These are phyloP conservation scores for Drosophila meridiana DNA, from an alignment of 2,888 invertebrate genomes.

Conservation along the genomic window DNA sequence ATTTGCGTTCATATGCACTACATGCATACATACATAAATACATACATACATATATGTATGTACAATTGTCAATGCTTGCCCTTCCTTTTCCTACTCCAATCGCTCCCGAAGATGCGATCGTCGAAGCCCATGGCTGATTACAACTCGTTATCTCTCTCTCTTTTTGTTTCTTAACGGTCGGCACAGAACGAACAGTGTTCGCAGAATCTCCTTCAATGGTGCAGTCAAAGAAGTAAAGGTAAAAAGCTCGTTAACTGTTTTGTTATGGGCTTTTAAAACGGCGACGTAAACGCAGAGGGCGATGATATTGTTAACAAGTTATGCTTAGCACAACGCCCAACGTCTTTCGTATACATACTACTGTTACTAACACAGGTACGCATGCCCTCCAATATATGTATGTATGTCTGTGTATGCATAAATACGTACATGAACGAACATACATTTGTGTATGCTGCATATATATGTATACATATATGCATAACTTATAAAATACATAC, in stretches of 20 bases:
- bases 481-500: too few relatives aligned
- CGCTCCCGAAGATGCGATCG: constrained; percentile 1
- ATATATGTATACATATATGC: too few relatives aligned
- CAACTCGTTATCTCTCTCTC: constrained; percentile 10
- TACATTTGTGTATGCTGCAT: not conserved
- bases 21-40: not conserved
- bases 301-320: constrained; percentile 48
- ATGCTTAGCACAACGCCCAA: constrained; percentile 26
- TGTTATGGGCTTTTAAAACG: constrained; percentile 56
- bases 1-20: not conserved
- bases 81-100: not conserved
- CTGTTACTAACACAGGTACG: not conserved
- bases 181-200: constrained; percentile 42
- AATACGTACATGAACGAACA: not conserved
- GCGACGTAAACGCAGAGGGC: constrained; percentile 28
- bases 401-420: too few relatives aligned
- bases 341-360: constrained; percentile 7
- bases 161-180: constrained; percentile 14
- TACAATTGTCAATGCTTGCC: not conserved
- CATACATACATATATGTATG: not conserved
- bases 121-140: constrained; percentile 27
- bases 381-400: too few relatives aligned
- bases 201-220: constrained; percentile 37
- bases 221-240: constrained; percentile 40
- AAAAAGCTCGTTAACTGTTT: constrained; percentile 66